Percentiles rank a stretch among this genome's conserved stretches.
phyloP scores from a whole-genome alignment of 2,888 invertebrate species.

The Branchinecta sandiegonensis region DNA sequence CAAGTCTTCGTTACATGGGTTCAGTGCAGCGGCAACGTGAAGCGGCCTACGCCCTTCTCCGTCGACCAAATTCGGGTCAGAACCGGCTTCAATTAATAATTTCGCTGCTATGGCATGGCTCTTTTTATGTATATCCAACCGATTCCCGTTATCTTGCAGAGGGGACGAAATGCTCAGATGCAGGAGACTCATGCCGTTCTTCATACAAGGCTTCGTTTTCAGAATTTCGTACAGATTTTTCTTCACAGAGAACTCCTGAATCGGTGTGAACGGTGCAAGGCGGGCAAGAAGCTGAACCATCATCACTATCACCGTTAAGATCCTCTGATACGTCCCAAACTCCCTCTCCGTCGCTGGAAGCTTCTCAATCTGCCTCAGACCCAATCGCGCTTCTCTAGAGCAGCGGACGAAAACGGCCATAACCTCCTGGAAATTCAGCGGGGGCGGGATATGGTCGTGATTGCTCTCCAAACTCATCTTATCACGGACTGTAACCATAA shows the following conservation, averaged over 20 bases:
- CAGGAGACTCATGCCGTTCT: slow-evolving; percentile 45
- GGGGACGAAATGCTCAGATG: slow-evolving; percentile 70
- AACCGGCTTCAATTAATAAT: slow-evolving; percentile 64
- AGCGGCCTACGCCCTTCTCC: slow-evolving; percentile 67
- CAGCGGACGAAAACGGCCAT: slow-evolving; percentile 67
- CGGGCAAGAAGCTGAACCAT: slow-evolving; percentile 60
- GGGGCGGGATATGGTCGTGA: slow-evolving; percentile 40
- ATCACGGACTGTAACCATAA: slow-evolving; percentile 66
- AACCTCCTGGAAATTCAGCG: slow-evolving; percentile 65
- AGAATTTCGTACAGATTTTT: slow-evolving; percentile 61
- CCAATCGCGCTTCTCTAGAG: slow-evolving; percentile 40
- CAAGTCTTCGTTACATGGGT: slow-evolving; percentile 54
- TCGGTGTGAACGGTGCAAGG: slow-evolving; percentile 33
- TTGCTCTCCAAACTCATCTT: slow-evolving; percentile 28
- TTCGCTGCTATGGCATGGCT: slow-evolving; percentile 53
- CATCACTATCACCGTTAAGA: slow-evolving; percentile 71
- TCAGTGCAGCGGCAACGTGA: slow-evolving; percentile 59
- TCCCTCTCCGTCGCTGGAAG: slow-evolving; percentile 50
- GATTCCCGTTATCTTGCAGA: slow-evolving; percentile 36
- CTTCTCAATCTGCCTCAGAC: slow-evolving; percentile 28
- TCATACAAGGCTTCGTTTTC: slow-evolving; percentile 45
- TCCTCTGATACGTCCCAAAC: slow-evolving; percentile 60
- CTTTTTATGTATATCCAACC: slow-evolving; percentile 54
- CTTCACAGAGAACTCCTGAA: slow-evolving; percentile 42
- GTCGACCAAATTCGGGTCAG: slow-evolving; percentile 62